phyloP scores from a whole-genome alignment of 1,140 invertebrate species.

The Anastatus disparis region DNA sequence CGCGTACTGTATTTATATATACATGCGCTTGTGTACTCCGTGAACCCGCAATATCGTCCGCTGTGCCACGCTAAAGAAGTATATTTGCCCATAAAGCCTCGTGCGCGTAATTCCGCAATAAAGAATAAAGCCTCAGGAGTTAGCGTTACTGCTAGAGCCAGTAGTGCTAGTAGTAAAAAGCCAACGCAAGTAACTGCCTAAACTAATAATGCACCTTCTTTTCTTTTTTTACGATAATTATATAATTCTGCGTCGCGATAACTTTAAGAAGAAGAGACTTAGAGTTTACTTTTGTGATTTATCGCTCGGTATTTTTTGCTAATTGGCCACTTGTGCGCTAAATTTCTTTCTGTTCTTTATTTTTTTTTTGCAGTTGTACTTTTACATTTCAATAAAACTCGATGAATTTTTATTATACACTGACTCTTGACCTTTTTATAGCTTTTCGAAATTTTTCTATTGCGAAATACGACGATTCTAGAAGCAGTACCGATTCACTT shows the following conservation, averaged over 20 bases:
- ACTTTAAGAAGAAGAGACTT: neutral
- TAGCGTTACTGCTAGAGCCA: neutral
- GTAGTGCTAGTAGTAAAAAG: no score
- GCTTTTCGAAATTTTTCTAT: neutral
- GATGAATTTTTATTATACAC: neutral
- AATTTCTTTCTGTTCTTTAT: neutral
- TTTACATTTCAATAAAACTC: slow-evolving; percentile 8
- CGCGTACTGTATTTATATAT: no score
- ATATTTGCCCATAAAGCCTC: slow-evolving; percentile 2
- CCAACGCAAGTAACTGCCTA: no score
- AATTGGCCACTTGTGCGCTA: neutral
- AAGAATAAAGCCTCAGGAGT: neutral
- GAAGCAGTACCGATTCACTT: neutral
- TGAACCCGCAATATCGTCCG: neutral
- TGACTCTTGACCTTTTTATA: neutral
- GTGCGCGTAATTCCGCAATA: slow-evolving; percentile 7
- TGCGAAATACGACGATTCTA: neutral
- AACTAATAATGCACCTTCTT: neutral
- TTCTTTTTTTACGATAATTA: slow-evolving; percentile 14
- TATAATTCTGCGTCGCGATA: neutral
- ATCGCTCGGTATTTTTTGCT: neutral
- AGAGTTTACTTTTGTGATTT: neutral
- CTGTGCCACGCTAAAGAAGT: neutral
- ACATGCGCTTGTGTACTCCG: neutral
- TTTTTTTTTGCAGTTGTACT: no score